Conservation (phyloP, 2,113 vertebrate species). For the cattle (Bos taurus) region ARS-UCD2.0 NC_037336.1:1990501-1991000, state of each 20-base stretch:
- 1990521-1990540: not conserved
- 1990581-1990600: not conserved
- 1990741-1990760: not conserved
- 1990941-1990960: not conserved
- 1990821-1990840: not conserved
- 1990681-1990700: not conserved
- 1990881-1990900: not conserved
- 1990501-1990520: not conserved
- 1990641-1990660: not conserved
- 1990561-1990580: not conserved
- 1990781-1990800: not conserved
- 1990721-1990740: not conserved
- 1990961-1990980: not conserved
- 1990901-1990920: not conserved
- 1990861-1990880: not conserved
- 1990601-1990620: not conserved
- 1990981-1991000: not conserved
- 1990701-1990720: not conserved
- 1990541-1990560: rapidly evolving
- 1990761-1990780: rapidly evolving
- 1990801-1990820: not conserved
- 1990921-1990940: rapidly evolving
- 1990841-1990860: rapidly evolving
- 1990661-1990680: not conserved
- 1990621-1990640: not conserved